Evolutionary conservation across 2,888 invertebrate genomes (phyloP), one percentile per base, ranked within the genome.

Genomic region (Erannis defoliaria): DNA sequence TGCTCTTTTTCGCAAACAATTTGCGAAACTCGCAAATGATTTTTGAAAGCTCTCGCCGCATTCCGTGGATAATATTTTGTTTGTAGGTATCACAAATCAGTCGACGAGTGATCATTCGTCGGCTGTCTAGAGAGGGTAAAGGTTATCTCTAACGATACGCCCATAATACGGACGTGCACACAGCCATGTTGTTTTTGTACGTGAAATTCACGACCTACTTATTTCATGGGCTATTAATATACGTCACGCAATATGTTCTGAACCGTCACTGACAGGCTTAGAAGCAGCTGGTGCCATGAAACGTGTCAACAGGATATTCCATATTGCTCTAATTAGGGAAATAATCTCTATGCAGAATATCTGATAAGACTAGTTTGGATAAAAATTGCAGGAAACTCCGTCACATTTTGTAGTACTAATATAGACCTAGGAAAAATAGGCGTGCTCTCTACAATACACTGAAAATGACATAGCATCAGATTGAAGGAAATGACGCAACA

Each of bases 141-240:
- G 75, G 75, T 77, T 78, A 78, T 80, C 62, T 56, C 26, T 46
- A 61, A 55, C 76, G 72, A 62, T 50, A 60, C 9, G 10, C 40
- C 19, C 12, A 51, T 38, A 51, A 53, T 55, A 51, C 40, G 37
- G 31, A 69, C 70, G 76, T 75, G 74, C 55, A 53, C 59, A 56
- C 66, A 58, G 61, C 55, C 66, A 63, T 53, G 65, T 68, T 73
- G 68, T 67, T 72, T 74, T 66, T 43, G 71, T 71, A 63, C 66
- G 71, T 66, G 61, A 75, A 67, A 71, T 61, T 59, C 67, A 72
- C 67, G 66, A 68, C 68, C 64, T 64, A 67, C 50, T 68, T 68
- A 71, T 62, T 62, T 64, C 49, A 50, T 33, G 46, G 19, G 31
- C 48, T 62, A 45, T 54, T 62, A 31, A 48, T 61, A 59, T 38